Conservation (phyloP, 2,888 invertebrate species). For the Ichneumon xanthorius region DNA sequence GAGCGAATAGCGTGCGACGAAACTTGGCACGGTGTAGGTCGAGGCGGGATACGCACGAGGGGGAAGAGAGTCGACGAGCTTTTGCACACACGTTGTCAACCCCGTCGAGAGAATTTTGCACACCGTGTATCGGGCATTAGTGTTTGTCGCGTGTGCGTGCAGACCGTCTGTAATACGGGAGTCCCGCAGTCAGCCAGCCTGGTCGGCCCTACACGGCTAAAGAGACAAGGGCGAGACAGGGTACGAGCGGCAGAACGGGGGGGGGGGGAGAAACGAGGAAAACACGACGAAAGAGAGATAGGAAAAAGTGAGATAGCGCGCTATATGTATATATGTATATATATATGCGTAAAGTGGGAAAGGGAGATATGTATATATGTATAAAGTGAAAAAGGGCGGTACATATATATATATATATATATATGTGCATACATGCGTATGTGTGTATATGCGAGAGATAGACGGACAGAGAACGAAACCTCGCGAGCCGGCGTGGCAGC, state of each 20-base stretch:
- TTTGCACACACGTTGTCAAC: conserved; percentile 37
- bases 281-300: conserved; percentile 23
- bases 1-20: conserved; percentile 71
- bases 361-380: conserved; percentile 27
- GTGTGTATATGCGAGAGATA: conserved; percentile 6
- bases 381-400: conserved; percentile 49
- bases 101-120: conserved; percentile 22
- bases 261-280: conserved; percentile 43
- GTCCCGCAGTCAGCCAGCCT: conserved; percentile 35
- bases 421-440: background rate
- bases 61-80: conserved; percentile 36
- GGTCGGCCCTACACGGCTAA: conserved; percentile 15
- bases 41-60: conserved; percentile 64
- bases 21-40: conserved; percentile 76
- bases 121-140: background rate
- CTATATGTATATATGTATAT: conserved; percentile 26
- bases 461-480: conserved; percentile 30
- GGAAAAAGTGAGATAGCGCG: conserved; percentile 56
- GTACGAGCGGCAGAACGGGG: conserved; percentile 49
- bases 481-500: conserved; percentile 63
- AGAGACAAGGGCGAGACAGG: conserved; percentile 59
- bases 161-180: conserved; percentile 29
- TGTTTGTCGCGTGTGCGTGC: conserved; percentile 21
- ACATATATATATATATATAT: background rate
- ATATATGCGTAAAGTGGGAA: conserved; percentile 45